Base-by-base conservation (phyloP, 23 tunicate species). In the Trididemnum clinides region DNA sequence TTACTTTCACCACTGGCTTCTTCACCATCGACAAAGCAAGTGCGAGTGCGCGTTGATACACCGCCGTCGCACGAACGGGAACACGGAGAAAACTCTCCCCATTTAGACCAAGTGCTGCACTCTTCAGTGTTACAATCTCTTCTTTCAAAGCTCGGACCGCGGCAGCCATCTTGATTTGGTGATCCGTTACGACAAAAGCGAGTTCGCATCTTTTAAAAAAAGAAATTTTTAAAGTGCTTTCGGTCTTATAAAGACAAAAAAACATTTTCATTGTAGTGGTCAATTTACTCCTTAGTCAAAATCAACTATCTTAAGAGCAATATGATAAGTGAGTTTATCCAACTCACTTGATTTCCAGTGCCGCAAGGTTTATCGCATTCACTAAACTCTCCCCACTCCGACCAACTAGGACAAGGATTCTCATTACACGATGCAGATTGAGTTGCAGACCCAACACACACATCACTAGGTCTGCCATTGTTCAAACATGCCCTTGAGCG, bases 41-140 rank as follows among this genome's bases (percentile, higher is more conserved):
- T 59, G 66, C 94, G 73, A 7, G 85, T 49, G 31, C 88, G 87
- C 18, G 49, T 64, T 34, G 77, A 88, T 28, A 84, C 34, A 49
- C 96, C 96, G 3, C 87, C 87, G 15, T 64, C 64, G 75, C 96
- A 91, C 12, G 85, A 33, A 22, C 0, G 30, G 33, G 87, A 49
- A 51, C 96, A 91, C 27, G 4, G 73, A 0, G 78, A 33, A 38
- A 91, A 87, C 58, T 91, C 80, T 4, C 84, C 35, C 96, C 96
- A 91, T 62, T 91, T 82, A 0, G 79, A 72, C 96, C 96, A 91
- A 0, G 64, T 18, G 7, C 87, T 54, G 38, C 96, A 91, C 1
- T 80, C 39, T 22, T n/a, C 72, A 20, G 0, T 19, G 18, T 2
- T 49, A 44, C 96, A 91, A 33, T 22, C 51, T 1, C 19, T 65